Evolutionary conservation across 2,888 invertebrate genomes (phyloP).

Genomic region (Trichogramma evanescens): DNA sequence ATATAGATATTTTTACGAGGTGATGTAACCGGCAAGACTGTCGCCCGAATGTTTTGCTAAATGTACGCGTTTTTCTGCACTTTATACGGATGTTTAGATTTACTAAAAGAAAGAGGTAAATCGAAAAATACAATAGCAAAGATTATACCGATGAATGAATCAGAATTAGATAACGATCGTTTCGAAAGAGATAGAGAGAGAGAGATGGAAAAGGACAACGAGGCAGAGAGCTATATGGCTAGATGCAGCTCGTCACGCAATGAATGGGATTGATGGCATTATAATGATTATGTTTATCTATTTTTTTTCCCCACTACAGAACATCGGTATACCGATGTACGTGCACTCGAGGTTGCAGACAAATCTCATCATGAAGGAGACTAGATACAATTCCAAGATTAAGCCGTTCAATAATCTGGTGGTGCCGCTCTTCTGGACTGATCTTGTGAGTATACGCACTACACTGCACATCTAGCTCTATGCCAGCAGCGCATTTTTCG

Average conservation of each 20-base stretch:
- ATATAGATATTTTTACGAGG: too few species aligned
- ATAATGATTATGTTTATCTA: not conserved
- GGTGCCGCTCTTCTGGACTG: slow-evolving; percentile 67
- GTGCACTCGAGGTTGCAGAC: slow-evolving; percentile 64
- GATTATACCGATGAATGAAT: not conserved
- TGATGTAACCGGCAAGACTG: too few species aligned
- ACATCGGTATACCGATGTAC: slow-evolving; percentile 60
- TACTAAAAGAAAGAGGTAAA: too few species aligned
- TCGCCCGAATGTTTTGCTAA: too few species aligned
- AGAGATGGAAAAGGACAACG: too few species aligned
- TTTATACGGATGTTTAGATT: too few species aligned
- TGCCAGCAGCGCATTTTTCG: not conserved
- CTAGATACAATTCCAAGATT: slow-evolving; percentile 57
- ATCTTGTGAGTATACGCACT: slow-evolving; percentile 53
- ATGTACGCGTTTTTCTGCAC: too few species aligned
- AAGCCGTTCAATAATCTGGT: slow-evolving; percentile 57
- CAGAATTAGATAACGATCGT: not conserved
- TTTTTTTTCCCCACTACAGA: slow-evolving; percentile 41
- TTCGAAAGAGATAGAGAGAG: not conserved
- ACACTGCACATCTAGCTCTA: not conserved
- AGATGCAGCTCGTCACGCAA: too few species aligned
- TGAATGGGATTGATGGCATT: too few species aligned
- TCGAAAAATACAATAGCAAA: too few species aligned
- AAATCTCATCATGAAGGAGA: slow-evolving; percentile 62
- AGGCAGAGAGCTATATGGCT: too few species aligned